These are phyloP conservation scores for Sus scrofa DNA, from an alignment of 2,113 vertebrate genomes.

Conservation along the genomic window T2T-Sscrofa CM000815.6:95944501-95945000, in stretches of 20 bases:
- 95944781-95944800: background rate
- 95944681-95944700: slow-evolving; percentile 64
- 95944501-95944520: background rate
- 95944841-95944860: slow-evolving; percentile 51
- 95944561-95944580: background rate
- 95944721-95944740: background rate
- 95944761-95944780: slow-evolving; percentile 74
- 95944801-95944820: slow-evolving; percentile 27
- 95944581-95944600: background rate
- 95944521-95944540: slow-evolving; percentile 68
- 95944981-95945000: background rate
- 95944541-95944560: slow-evolving; percentile 76
- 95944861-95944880: background rate
- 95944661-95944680: background rate
- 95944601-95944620: slow-evolving; percentile 65
- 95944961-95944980: slow-evolving; percentile 15
- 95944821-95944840: background rate
- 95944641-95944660: slow-evolving; percentile 36
- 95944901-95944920: slow-evolving; percentile 43
- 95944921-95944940: slow-evolving; percentile 55
- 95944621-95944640: slow-evolving; percentile 69
- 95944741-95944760: background rate
- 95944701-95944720: background rate
- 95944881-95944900: slow-evolving; percentile 64
- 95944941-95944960: slow-evolving; percentile 40